Evolutionary conservation across 2,888 invertebrate genomes (phyloP).

Genomic region (Ypsolopha sequella): DNA sequence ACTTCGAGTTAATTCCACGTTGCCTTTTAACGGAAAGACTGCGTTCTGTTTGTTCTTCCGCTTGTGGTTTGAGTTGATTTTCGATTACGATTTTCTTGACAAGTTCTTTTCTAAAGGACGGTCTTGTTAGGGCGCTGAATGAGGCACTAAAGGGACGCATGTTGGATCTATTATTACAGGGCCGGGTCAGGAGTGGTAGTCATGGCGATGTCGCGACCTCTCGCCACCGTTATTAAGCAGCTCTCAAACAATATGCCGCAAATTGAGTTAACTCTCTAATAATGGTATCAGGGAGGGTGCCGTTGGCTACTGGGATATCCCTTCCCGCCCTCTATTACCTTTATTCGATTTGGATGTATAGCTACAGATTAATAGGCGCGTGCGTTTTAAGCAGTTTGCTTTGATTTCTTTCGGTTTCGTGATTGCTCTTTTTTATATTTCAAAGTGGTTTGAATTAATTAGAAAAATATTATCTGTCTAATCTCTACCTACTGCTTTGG

Average conservation of each 20-base stretch:
- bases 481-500: background rate
- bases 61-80: background rate
- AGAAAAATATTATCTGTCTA: background rate
- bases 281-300: slow-evolving; percentile 59
- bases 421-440: slow-evolving; percentile 13
- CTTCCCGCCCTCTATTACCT: slow-evolving; percentile 35
- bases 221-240: slow-evolving; percentile 64
- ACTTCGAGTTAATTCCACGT: background rate
- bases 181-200: slow-evolving; percentile 40
- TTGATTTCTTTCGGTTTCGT: slow-evolving; percentile 17
- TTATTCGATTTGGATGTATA: slow-evolving; percentile 46
- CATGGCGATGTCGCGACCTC: slow-evolving; percentile 51
- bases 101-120: background rate
- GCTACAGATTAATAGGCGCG: slow-evolving; percentile 49
- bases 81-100: background rate
- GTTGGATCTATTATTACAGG: background rate
- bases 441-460: background rate
- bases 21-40: background rate
- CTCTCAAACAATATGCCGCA: slow-evolving; percentile 68
- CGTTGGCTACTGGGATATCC: slow-evolving; percentile 26
- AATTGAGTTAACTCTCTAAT: slow-evolving; percentile 70
- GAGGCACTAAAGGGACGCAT: background rate
- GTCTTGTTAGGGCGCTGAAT: background rate
- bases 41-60: background rate
- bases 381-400: slow-evolving; percentile 31